A percentile compares a stretch with the other conserved stretches of the same genome.
These are phyloP conservation scores for Antennarius striatus DNA, from an alignment of 2,113 vertebrate species.

Conservation along the genomic window DNA sequence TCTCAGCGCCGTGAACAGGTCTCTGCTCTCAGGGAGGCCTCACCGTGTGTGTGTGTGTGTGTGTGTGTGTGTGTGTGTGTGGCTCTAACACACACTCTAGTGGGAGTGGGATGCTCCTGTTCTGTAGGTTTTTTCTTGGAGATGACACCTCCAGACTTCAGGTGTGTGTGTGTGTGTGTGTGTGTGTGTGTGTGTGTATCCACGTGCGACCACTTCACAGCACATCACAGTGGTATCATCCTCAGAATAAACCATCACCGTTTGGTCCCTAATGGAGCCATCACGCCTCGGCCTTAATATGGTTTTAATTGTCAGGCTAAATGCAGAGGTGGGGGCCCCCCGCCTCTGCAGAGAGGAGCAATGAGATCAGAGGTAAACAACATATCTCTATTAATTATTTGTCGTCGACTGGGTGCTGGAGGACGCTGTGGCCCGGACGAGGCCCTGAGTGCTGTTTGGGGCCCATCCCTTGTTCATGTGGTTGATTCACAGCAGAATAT, in stretches of 20 bases:
- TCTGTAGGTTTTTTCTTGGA: too few relatives aligned
- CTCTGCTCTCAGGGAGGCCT: slow-evolving; percentile 23
- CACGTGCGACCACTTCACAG: slow-evolving; percentile 25
- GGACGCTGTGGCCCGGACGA: too few relatives aligned
- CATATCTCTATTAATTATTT: too few relatives aligned
- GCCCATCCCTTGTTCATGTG: too few relatives aligned
- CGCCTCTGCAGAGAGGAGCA: slow-evolving; percentile 39
- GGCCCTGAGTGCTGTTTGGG: too few relatives aligned
- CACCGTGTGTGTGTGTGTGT: slow-evolving; percentile 21
- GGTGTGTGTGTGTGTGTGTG: too few relatives aligned
- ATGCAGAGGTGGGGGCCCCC: slow-evolving; percentile 43
- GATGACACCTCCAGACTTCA: too few relatives aligned
- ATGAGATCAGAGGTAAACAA: slow-evolving; percentile 40
- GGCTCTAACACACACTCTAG: slow-evolving; percentile 3
- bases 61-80: slow-evolving; percentile 14
- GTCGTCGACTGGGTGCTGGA: too few relatives aligned
- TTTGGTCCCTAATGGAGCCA: slow-evolving; percentile 55
- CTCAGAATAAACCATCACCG: slow-evolving; percentile 18
- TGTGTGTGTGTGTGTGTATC: slow-evolving; percentile 2
- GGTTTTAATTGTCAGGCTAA: slow-evolving; percentile 54
- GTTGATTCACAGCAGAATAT: too few relatives aligned
- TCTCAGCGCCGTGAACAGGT: slow-evolving; percentile 69
- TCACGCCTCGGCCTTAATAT: slow-evolving; percentile 42
- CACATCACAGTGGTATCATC: slow-evolving; percentile 20
- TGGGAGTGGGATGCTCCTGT: too few relatives aligned